These are phyloP conservation scores for Acanthisitta chloris DNA, from an alignment of 2,113 vertebrate genomes.

Conservation along the genomic window DNA sequence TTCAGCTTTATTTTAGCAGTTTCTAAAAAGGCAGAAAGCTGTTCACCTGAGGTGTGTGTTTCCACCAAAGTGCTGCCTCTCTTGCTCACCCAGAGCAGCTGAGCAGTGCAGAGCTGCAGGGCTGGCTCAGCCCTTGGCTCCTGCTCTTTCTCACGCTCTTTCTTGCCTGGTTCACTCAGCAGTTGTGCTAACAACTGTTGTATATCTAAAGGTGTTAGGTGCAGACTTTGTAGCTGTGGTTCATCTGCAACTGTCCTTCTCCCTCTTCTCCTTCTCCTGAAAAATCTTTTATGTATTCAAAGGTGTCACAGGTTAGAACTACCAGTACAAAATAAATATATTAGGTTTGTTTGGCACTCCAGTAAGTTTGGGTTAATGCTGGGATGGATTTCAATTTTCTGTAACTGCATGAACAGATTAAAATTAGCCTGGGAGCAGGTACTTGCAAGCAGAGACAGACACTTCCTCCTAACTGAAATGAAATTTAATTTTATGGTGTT, in stretches of 20 bases:
- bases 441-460: neutral
- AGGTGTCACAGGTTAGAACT: neutral
- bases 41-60: neutral
- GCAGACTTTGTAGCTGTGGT: neutral
- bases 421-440: neutral
- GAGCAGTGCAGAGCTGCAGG: neutral
- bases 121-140: accelerated
- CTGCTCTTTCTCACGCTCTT: neutral
- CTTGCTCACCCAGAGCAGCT: neutral
- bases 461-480: constrained; percentile 18
- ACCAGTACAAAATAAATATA: neutral
- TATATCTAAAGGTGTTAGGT: neutral
- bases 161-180: neutral
- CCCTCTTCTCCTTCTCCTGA: neutral
- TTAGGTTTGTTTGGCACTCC: constrained; percentile 37
- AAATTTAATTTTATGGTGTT: constrained; percentile 21
- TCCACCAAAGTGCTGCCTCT: neutral
- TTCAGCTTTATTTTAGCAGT: neutral
- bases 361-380: constrained; percentile 34
- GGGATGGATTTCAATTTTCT: constrained; percentile 46
- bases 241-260: neutral
- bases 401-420: constrained; percentile 19
- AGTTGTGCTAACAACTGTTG: too few relatives aligned
- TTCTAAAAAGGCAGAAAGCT: neutral
- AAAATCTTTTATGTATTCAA: neutral